Percentiles rank a stretch among this genome's conserved stretches.
phyloP scores from a whole-genome alignment of 1,140 invertebrate species.

The Drosophila murphyi region DNA sequence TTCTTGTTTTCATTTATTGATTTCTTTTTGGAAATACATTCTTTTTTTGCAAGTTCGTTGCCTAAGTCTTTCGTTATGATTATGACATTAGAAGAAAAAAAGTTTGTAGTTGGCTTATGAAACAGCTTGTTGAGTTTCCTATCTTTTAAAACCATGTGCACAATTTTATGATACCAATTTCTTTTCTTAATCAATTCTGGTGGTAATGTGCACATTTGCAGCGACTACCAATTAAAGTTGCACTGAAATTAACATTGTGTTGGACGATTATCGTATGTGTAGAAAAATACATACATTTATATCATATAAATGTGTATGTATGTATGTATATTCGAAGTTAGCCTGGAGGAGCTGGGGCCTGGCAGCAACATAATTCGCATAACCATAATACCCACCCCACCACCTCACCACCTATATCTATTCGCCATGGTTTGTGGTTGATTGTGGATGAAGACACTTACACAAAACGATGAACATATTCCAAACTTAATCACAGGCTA shows the following conservation, averaged over 20 bases:
- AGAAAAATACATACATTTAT: constrained; percentile 29
- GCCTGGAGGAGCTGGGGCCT: constrained; percentile 22
- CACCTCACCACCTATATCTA: not conserved
- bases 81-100: no score
- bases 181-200: not conserved
- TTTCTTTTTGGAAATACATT: not conserved
- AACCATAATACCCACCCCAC: constrained; percentile 6
- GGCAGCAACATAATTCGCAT: constrained; percentile 19
- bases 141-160: not conserved
- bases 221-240: constrained; percentile 4
- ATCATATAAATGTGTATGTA: constrained; percentile 55
- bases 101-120: not conserved
- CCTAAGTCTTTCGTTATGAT: constrained; percentile 54
- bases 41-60: constrained; percentile 66
- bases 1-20: not conserved
- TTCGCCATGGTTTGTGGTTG: not conserved
- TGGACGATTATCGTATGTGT: constrained; percentile 44
- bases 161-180: constrained; percentile 2
- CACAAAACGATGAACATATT: constrained; percentile 79
- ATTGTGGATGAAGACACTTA: constrained; percentile 55
- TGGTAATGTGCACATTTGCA: not conserved
- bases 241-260: constrained; percentile 57
- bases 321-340: constrained; percentile 57
- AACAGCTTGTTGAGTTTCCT: no score
- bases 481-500: constrained; percentile 74